Evolutionary conservation across 1,140 invertebrate genomes (phyloP).

Genomic region (Hycleus phaleratus): DNA sequence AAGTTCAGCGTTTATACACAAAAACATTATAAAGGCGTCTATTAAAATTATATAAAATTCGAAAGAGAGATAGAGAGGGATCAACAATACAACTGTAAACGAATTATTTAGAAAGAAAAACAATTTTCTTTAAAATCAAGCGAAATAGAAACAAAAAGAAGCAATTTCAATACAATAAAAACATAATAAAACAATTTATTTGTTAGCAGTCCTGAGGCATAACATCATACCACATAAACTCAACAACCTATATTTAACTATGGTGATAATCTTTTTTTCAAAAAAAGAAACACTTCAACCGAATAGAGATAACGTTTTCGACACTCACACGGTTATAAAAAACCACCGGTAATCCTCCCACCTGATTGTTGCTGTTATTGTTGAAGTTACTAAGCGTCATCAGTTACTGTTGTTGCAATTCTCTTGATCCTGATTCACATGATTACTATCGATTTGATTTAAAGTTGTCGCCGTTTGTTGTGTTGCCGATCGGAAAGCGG

Average conservation of each 20-base stretch:
- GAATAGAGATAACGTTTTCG: conserved; percentile 2
- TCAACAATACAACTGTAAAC: background rate
- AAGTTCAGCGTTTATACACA: conserved; percentile 2
- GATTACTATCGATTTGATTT: conserved; percentile 18
- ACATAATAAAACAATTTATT: conserved; percentile 21
- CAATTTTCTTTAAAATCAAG: background rate
- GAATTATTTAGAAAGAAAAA: background rate
- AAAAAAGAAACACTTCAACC: background rate
- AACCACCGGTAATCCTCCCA: conserved; percentile 14
- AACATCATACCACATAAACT: conserved; percentile 15
- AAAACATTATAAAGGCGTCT: no score
- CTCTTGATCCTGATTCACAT: conserved; percentile 42
- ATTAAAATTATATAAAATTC: background rate
- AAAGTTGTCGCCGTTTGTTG: conserved; percentile 20
- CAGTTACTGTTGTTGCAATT: conserved; percentile 43
- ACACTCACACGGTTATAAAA: conserved; percentile 16
- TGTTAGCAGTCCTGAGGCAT: conserved; percentile 20
- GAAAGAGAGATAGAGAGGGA: background rate
- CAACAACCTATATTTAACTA: conserved; percentile 10
- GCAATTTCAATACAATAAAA: background rate
- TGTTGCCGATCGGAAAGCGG: conserved; percentile 54
- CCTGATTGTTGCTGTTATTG: background rate
- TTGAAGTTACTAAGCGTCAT: conserved; percentile 27
- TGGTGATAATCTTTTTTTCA: conserved; percentile 10
- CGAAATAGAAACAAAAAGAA: conserved; percentile 2